Evolutionary conservation across 2,797 vertebrate genomes (phyloP), one percentile per base, ranked within the genome.

Genomic region (Sebastes hubbsi): DNA sequence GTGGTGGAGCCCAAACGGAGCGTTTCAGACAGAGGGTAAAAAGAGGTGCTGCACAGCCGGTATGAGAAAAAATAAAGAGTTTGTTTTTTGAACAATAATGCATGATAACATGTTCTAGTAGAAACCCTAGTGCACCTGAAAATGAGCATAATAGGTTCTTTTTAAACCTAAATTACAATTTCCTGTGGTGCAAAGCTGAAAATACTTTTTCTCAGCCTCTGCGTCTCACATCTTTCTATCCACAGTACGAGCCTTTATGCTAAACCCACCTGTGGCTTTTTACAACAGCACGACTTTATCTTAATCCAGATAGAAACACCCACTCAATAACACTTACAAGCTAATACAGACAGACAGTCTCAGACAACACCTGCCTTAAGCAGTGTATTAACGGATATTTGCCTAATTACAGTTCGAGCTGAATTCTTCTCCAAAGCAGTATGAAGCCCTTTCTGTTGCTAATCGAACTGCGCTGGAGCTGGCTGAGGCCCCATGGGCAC

Each of bases 301-400:
- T 82, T 72, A 77, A 80, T 88, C 76, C 75, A 70, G 77, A 72
- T 32, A 32, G 61, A 75, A 32, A 24, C 68, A 20, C 81, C 58
- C 42, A 72, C 80, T 77, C 52, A 54, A 25, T 24, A 54, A 77
- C 80, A 82, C 66, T 72, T 83, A 73, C 6, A 67, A 66, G 34
- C 76, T 64, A 70, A 88, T 34, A 52, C 46, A 52, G 46, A 46
- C 42, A 52, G 49, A 74, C 29, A 58, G 34, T 42, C 59, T 80
- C 68, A 80, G 75, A 76, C 74, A 78, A 82, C 82, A 78, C 72
- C 77, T 65, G 83, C 80, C 56, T 72, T 66, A 30, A 81, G 75
- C 75, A 16, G 24, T 46, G 72, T 64, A 74, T 83, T 88, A 86
- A 77, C 20, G 11, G 22, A 67, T 83, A 80, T 84, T 80, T 85